These are phyloP conservation scores for Machaerirhynchus nigripectus DNA, from an alignment of 2,113 vertebrate genomes.

Conservation along the genomic window DNA sequence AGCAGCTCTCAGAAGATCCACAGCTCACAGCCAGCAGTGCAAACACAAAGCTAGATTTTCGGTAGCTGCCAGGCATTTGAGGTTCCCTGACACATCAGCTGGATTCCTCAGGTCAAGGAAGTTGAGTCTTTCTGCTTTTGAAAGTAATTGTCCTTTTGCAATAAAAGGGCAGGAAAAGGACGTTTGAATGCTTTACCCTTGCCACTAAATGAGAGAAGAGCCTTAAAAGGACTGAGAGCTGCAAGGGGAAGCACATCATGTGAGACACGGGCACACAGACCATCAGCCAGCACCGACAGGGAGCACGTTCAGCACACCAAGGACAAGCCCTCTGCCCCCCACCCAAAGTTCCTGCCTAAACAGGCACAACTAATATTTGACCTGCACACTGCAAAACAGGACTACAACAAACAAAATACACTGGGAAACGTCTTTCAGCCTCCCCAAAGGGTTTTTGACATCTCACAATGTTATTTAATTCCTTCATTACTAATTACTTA, in stretches of 20 bases:
- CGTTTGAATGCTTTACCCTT: accelerated
- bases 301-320: neutral
- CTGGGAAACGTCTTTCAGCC: neutral
- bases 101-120: neutral
- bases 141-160: neutral
- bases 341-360: neutral
- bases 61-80: neutral
- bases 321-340: neutral
- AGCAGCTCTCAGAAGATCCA: neutral
- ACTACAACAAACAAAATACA: neutral
- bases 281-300: neutral
- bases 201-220: neutral
- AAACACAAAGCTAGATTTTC: neutral
- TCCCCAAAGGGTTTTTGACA: neutral
- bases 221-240: neutral
- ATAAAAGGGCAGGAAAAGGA: neutral
- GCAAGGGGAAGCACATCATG: neutral
- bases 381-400: neutral
- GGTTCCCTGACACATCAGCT: neutral
- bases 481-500: constrained; percentile 15
- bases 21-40: neutral
- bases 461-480: neutral
- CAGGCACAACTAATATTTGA: neutral
- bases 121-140: neutral
- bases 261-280: neutral